These are phyloP conservation scores for Ips typographus DNA, from an alignment of 1,140 invertebrate genomes.

Conservation along the genomic window DNA sequence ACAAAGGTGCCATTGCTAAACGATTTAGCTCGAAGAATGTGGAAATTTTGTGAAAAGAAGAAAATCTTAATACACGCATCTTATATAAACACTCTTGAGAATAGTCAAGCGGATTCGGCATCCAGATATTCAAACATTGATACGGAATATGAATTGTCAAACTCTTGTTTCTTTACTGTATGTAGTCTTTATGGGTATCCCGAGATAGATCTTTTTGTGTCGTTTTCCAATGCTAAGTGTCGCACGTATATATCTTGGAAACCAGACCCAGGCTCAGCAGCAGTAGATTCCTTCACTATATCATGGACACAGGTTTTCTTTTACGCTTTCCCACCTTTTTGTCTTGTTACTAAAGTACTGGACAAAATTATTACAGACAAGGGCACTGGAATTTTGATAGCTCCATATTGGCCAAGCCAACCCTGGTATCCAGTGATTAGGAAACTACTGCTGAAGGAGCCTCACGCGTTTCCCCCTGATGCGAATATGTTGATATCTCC, in stretches of 20 bases:
- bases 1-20: slow-evolving; percentile 1
- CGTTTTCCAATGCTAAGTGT: slow-evolving; percentile 21
- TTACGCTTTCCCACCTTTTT: slow-evolving; percentile 38
- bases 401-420: slow-evolving; percentile 41
- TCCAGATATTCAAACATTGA: slow-evolving; percentile 27
- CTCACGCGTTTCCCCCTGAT: slow-evolving; percentile 23
- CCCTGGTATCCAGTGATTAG: slow-evolving; percentile 42
- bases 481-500: slow-evolving; percentile 14
- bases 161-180: slow-evolving; percentile 3
- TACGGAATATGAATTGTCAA: slow-evolving; percentile 11
- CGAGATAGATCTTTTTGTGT: slow-evolving; percentile 26
- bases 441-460: slow-evolving; percentile 7
- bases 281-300: slow-evolving; percentile 46
- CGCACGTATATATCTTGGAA: slow-evolving; percentile 26
- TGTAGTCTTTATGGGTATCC: slow-evolving; percentile 4
- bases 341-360: slow-evolving; percentile 31
- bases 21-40: slow-evolving; percentile 6
- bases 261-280: slow-evolving; percentile 27
- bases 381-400: slow-evolving; percentile 39
- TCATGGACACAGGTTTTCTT: slow-evolving; percentile 29
- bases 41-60: slow-evolving; percentile 15
- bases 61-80: slow-evolving; percentile 34
- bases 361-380: slow-evolving; percentile 38
- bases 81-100: slow-evolving; percentile 39
- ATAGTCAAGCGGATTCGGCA: slow-evolving; percentile 40